Base-by-base conservation (phyloP, 2,113 vertebrate species). In the Microtus pennsylvanicus region DNA sequence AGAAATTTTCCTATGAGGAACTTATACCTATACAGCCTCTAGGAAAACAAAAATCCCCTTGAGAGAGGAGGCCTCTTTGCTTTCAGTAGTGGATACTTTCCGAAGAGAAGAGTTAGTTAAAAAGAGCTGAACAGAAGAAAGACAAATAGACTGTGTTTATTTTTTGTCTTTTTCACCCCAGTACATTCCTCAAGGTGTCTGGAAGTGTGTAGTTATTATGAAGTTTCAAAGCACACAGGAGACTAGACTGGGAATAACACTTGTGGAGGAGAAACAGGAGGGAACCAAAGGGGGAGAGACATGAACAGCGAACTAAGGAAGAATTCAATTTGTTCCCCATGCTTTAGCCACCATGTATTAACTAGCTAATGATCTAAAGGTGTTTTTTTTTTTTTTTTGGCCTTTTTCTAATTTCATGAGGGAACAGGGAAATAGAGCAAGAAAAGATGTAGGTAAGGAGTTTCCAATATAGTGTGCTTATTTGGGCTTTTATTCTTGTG, bases 41-140 rank as follows among this genome's bases (percentile, higher is more conserved):
- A 58, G 72, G 28, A 83, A 95, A 94, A 92, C 58, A 55, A 63
- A 80, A 83, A 89, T 42, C 74, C 33, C 30, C 26, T 58, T 38
- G 42, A 50, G 45, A 92, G 42, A 92, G 17, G 67, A 67, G 33
- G 72, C 38, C 45, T 88, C 58, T 89, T 89, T 67, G 85, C 35
- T 52, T 92, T 96, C 61, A 24, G 21, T n/a, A 35, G 74, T 77
- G 45, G 89, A 90, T 30, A 35, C 4, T 92, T 78, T 26, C 74
- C 22, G n/a, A 75, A 94, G 86, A 42, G 45, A 77, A 96, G 45
- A 69, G 87, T 70, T 85, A 21, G 74, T 83, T 94, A 45, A 42
- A 75, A 94, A 92, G 35, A 90, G 61, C 35, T 78, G 78, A 83
- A n/a, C 35, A 58, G 55, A 94, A 78, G 72, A 93, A 93, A 93